Base-by-base conservation (phyloP, 2,888 invertebrate genomes). In the Andrena minutula region DNA sequence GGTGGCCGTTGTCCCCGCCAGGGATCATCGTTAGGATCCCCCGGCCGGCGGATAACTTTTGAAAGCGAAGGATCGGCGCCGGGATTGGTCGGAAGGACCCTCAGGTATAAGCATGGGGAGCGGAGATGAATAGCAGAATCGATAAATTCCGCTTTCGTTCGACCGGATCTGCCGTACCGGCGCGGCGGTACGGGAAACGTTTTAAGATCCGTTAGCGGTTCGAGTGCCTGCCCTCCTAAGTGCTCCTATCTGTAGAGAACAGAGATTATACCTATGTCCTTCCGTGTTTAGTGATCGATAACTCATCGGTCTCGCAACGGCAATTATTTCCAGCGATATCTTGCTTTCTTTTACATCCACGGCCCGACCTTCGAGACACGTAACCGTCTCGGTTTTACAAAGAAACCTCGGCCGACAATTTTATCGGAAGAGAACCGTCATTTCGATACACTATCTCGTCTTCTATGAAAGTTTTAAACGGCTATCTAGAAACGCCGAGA, bases 51-150 rank as follows among this genome's bases (percentile, higher is more conserved):
- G 30, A 30, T 53, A 68, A 69, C 60, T 82, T 75, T 78, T 53
- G 5, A 70, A 63, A 12, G 28, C n/a, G 28, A 65, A 51, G 32
- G 7, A 58, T 5, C 20, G 12, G 3, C 10, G 32, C 12, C 53
- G 16, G 10, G 61, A 77, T 82, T 74, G 70, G 23, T 41, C 47
- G 82, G 47, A 64, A 65, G 30, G 12, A 28, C 10, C 47, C 20
- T 66, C 69, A n/a, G 60, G 30, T 60, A 35, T 41, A 60, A 26
- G 8, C 10, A 20, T 20, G n/a, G 51, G 16, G 20, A 10, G 0
- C 41, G 32, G 30, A 58, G 51, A 75, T 51, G 70, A 68, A 79
- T 35, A 10, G 60, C 35, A 20, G 53, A 84, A 81, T 85, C 86
- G 74, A 77, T 72, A 60, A 64, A 61, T 75, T 63, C 41, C 20